Conservation (phyloP, 2,888 invertebrate species). For the Drosophila eohydei region DNA sequence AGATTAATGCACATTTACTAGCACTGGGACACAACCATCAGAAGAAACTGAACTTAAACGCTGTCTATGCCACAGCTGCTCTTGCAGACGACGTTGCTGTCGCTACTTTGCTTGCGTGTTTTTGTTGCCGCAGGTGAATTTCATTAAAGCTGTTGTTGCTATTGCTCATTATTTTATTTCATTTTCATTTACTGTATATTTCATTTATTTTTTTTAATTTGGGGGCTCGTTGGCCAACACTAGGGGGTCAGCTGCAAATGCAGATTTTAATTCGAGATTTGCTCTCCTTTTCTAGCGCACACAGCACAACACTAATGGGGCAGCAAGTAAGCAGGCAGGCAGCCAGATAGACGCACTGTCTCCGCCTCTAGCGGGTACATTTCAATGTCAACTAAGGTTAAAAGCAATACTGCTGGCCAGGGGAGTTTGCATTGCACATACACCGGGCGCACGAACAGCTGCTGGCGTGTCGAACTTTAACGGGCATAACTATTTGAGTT, state of each 20-base stretch:
- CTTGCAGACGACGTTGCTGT: slow-evolving; percentile 10
- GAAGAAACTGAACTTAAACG: slow-evolving; percentile 28
- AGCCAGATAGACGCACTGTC: slow-evolving; percentile 55
- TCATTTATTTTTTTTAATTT: not conserved
- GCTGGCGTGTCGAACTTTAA: slow-evolving; percentile 41
- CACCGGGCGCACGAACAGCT: slow-evolving; percentile 52
- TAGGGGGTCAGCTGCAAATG: slow-evolving; percentile 15
- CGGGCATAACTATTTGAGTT: slow-evolving; percentile 56
- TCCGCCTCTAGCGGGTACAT: slow-evolving; percentile 73
- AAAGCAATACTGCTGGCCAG: slow-evolving; percentile 65
- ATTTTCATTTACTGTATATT: slow-evolving; percentile 1
- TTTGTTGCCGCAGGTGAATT: slow-evolving; percentile 30
- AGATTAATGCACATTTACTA: slow-evolving; percentile 44
- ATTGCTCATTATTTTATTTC: slow-evolving; percentile 24
- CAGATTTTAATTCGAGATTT: slow-evolving; percentile 26
- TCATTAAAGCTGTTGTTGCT: slow-evolving; percentile 9
- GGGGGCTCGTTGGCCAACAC: slow-evolving; percentile 19
- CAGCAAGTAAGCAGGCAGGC: slow-evolving; percentile 22
- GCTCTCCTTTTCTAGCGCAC: slow-evolving; percentile 61
- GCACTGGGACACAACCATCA: slow-evolving; percentile 8
- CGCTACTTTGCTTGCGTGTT: slow-evolving; percentile 40
- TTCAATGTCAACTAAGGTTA: slow-evolving; percentile 85
- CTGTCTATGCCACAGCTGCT: slow-evolving; percentile 9
- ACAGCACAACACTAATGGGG: slow-evolving; percentile 33
- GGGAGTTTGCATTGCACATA: slow-evolving; percentile 57